Evolutionary conservation across 1,140 invertebrate species (phyloP).

Genomic region (Lanistes nyassanus): DNA sequence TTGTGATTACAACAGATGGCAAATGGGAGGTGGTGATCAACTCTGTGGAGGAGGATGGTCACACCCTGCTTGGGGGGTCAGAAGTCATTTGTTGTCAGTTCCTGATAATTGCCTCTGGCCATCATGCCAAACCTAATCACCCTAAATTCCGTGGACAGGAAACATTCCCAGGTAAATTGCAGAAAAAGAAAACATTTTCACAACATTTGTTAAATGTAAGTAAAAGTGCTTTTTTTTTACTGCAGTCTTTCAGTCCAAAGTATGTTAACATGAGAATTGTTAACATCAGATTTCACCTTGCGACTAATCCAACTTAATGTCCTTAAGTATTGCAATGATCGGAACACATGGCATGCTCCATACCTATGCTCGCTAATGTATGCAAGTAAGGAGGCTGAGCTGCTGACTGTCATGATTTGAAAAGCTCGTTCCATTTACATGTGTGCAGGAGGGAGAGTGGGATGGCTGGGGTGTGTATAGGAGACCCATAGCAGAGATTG

Average conservation of each 20-base stretch:
- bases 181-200: neutral
- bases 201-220: neutral
- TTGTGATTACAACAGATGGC: slow-evolving; percentile 33
- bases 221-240: neutral
- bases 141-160: slow-evolving; percentile 56
- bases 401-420: too few relatives aligned
- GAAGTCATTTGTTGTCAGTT: slow-evolving; percentile 38
- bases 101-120: slow-evolving; percentile 59
- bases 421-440: too few relatives aligned
- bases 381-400: too few relatives aligned
- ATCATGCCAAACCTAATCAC: slow-evolving; percentile 59
- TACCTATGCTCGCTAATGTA: too few relatives aligned
- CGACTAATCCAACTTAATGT: too few relatives aligned
- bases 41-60: slow-evolving; percentile 47
- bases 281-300: too few relatives aligned
- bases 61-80: slow-evolving; percentile 29
- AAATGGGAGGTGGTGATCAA: slow-evolving; percentile 40
- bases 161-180: slow-evolving; percentile 54
- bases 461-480: too few relatives aligned
- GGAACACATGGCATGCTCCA: too few relatives aligned
- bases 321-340: too few relatives aligned
- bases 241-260: neutral
- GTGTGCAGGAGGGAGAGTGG: too few relatives aligned
- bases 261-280: too few relatives aligned
- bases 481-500: too few relatives aligned